Evolutionary conservation across 2,797 vertebrate genomes (phyloP).

Genomic region (Sebastes glaucus): DNA sequence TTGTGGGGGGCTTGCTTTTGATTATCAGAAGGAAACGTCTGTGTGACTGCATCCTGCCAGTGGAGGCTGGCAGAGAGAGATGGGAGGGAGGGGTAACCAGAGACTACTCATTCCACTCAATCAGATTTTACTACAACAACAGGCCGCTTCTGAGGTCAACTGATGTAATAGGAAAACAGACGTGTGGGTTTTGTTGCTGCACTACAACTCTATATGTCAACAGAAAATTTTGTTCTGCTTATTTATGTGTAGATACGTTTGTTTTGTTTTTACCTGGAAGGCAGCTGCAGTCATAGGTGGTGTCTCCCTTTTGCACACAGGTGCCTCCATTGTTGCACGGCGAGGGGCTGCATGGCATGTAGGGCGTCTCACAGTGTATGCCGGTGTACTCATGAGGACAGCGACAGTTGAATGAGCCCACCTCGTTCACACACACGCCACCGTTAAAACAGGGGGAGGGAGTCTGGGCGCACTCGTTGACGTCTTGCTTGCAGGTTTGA

Average conservation of each 20-base stretch:
- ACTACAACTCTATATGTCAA: not conserved
- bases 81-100: conserved; percentile 3
- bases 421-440: conserved; percentile 89
- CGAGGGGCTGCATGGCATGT: conserved; percentile 95
- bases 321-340: conserved; percentile 96
- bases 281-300: conserved; percentile 90
- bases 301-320: conserved; percentile 93
- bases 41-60: conserved; percentile 71
- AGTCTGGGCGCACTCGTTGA: conserved; percentile 89
- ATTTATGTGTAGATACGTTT: not conserved
- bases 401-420: conserved; percentile 90
- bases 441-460: conserved; percentile 87
- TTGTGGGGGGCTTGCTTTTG: conserved; percentile 13
- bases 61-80: conserved; percentile 47
- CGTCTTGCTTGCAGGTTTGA: conserved; percentile 91
- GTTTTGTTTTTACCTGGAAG: conserved; percentile 87
- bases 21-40: conserved; percentile 79
- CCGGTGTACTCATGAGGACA: conserved; percentile 88
- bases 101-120: conserved; percentile 26
- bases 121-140: conserved; percentile 53
- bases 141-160: conserved; percentile 48
- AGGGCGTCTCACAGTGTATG: conserved; percentile 88
- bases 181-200: conserved; percentile 1
- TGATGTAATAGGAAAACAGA: conserved; percentile 40
- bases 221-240: not conserved